Base-by-base conservation (phyloP, 2,888 invertebrate genomes). In the Caenorhabditis virilis region DNA sequence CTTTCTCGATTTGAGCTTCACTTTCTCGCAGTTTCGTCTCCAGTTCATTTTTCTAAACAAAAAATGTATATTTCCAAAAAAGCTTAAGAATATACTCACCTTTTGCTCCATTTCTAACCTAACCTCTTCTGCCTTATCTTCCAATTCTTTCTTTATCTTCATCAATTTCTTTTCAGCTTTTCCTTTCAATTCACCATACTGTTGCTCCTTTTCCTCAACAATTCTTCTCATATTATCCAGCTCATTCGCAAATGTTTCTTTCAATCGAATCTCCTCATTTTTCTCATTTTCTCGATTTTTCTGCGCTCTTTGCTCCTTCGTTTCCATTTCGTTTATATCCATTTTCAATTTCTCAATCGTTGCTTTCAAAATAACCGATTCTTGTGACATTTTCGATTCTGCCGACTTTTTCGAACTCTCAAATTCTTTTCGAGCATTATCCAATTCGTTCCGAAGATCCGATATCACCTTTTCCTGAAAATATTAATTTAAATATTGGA, bases 391-490 rank as follows among this genome's bases (percentile, higher is more conserved):
- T 43, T 16, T 25, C 15, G 3, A 22, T 49, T 36, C 49, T 16
- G 9, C 7, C 6, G 35, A 35, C 18, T 30, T 3, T 16, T 38
- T 30, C 33, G 25, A 2, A n/a, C 36, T 13, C 13, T 30, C 30
- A 2, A 43, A 30, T 26, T 58, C 48, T 0, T 36, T 39, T 35
- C 49, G 42, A 0, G 51, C 39, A 7, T 39, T 30, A 11, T 61
- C 46, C 15, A 73, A 36, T 43, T 70, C 65, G 2, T 38, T 39
- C 1, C 73, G 52, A 26, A 71, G 50, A 16, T 65, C 66, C 13
- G 60, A 23, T 11, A 73, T 43, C 13, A 73, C 36, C 20, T 70
- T 69, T 53, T 73, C 73, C 73, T 73, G 57, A 9, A 63, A 53
- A 26, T 18, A n/a, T n/a, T n/a, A n/a, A n/a, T n/a, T n/a, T n/a